Evolutionary conservation across 2,888 invertebrate species (phyloP), one percentile per base, ranked within the genome.

Genomic region (Dynastes grantii): DNA sequence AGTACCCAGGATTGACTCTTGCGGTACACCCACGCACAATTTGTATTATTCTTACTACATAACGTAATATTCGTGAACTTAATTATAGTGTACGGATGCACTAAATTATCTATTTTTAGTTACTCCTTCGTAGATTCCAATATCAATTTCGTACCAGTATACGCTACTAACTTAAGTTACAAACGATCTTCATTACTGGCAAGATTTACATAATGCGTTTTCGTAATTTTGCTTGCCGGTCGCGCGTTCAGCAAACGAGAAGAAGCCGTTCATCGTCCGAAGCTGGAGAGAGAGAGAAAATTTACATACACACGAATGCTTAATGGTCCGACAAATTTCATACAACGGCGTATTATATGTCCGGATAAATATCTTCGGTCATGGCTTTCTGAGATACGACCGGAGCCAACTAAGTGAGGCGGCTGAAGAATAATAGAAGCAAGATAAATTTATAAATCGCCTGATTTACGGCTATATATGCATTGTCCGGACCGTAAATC

Each of bases 321-420:
- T 87, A 88, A 88, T 88, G 88, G 87, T 81, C 86, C 87, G 88
- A 88, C 88, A 88, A 88, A 88, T 88, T 88, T 88, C 87, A 87
- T 88, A 87, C 87, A 86, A 86, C 87, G 86, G 87, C 86, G 86
- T 87, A 88, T 87, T 87, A 87, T 87, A 87, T 84, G 87, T 87
- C 87, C 84, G 86, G 86, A 87, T 88, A 87, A 88, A 88, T 88
- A 87, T 86, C 86, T 85, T 84, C 82, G 85, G 85, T 85, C 86
- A 83, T 84, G 85, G 85, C 83, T 85, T 84, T 85, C 80, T 85
- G 86, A 87, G 86, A 87, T 87, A 87, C 86, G 86, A 82, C 83
- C 82, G 81, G 84, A 85, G 87, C 86, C 86, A 87, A 86, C 86
- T 87, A 87, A 87, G 86, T 87, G 87, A 86, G 87, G 87, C 87